phyloP scores from a whole-genome alignment of 1,140 invertebrate species.

The Heliconius eleuchia region DNA sequence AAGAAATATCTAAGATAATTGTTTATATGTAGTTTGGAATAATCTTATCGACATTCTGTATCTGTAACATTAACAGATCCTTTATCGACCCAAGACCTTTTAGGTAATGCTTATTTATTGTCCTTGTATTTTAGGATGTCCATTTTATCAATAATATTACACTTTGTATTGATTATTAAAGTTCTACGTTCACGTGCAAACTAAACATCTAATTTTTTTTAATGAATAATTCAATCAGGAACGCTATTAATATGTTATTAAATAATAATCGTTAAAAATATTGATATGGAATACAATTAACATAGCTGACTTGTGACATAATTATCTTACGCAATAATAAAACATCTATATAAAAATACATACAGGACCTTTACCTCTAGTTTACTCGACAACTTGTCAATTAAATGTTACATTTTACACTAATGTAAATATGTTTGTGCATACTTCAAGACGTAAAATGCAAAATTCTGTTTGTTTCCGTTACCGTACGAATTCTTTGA shows the following conservation, averaged over 20 bases:
- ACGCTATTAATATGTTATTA: not conserved
- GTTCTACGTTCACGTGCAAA: not conserved
- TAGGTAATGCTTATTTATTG: not conserved
- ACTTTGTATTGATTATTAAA: not conserved
- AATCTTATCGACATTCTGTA: constrained; percentile 20
- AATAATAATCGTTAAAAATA: not conserved
- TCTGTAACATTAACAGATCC: constrained; percentile 10
- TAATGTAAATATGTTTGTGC: no score
- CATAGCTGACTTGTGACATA: not conserved
- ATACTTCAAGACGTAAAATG: no score
- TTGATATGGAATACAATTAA: not conserved
- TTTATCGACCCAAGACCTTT: not conserved
- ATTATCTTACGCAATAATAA: not conserved
- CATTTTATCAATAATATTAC: not conserved
- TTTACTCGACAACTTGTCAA: no score
- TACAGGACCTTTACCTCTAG: not conserved
- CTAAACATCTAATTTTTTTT: not conserved
- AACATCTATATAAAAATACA: no score
- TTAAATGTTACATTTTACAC: no score
- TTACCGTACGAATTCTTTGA: no score
- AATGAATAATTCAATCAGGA: not conserved
- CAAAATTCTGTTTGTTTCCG: no score
- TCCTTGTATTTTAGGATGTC: not conserved
- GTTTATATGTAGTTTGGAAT: constrained; percentile 2
- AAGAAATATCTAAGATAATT: constrained; percentile 6